These are phyloP conservation scores for Leptodactylus fuscus DNA, from an alignment of 2,113 vertebrate species.

Conservation along the genomic window DNA sequence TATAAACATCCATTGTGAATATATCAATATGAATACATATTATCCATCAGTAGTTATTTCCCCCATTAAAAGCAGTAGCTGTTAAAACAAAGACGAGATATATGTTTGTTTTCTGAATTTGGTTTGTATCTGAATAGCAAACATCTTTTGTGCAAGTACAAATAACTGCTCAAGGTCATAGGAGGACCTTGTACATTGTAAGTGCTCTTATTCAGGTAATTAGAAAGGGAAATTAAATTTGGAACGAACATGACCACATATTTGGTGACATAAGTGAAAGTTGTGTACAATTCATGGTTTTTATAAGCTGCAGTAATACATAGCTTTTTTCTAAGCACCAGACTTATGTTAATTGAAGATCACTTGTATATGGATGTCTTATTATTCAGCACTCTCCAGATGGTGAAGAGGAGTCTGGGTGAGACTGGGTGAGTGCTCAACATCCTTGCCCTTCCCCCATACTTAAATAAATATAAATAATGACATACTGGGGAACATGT, in stretches of 20 bases:
- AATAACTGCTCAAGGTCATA: background rate
- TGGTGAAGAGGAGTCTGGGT: background rate
- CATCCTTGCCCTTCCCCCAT: too few species aligned
- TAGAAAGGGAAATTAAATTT: background rate
- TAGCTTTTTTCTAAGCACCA: background rate
- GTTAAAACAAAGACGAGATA: background rate
- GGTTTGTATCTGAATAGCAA: background rate
- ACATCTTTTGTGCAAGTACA: background rate
- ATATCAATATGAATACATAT: background rate
- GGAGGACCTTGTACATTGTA: conserved; percentile 2
- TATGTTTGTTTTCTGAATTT: background rate
- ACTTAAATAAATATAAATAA: too few species aligned
- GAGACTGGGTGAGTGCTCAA: too few species aligned
- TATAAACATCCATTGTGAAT: background rate
- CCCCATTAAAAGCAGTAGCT: background rate
- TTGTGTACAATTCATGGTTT: background rate
- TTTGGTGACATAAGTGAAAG: background rate
- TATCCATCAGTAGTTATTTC: background rate
- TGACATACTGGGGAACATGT: too few species aligned
- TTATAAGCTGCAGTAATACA: background rate
- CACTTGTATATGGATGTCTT: background rate
- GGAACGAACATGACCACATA: background rate
- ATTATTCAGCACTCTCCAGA: background rate
- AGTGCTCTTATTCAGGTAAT: background rate
- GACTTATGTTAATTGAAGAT: background rate